Conservation (phyloP, 2,113 vertebrate species). For the Grammomys surdaster region DNA sequence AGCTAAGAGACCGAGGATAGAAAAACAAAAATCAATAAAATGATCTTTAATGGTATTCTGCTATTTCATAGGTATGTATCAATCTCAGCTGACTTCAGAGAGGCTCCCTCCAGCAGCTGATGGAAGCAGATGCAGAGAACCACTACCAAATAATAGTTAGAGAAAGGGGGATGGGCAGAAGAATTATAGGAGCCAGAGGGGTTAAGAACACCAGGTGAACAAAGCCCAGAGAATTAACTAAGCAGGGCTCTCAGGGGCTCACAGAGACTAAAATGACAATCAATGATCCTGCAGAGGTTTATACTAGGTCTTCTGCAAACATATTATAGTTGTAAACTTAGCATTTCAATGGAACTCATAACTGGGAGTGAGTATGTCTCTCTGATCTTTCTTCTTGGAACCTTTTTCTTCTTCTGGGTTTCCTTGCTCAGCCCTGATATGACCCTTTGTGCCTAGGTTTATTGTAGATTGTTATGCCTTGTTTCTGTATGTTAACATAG, state of each 20-base stretch:
- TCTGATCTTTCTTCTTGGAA: not conserved
- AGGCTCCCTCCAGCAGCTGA: not conserved
- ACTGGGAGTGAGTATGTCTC: not conserved
- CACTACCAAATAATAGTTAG: not conserved
- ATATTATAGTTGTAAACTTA: not conserved
- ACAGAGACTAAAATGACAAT: not conserved
- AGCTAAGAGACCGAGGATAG: not conserved
- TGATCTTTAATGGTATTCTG: not conserved
- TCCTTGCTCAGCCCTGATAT: not conserved
- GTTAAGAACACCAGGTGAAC: not conserved
- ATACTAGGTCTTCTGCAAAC: not conserved
- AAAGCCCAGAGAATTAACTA: not conserved
- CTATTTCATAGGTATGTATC: not conserved
- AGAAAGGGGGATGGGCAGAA: not conserved
- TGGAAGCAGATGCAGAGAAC: not conserved
- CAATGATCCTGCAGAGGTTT: not conserved
- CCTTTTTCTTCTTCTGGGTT: not conserved
- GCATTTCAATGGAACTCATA: not conserved
- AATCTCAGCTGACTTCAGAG: not conserved
- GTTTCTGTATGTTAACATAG: too few relatives aligned
- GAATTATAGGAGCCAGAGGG: not conserved
- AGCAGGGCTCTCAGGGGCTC: not conserved
- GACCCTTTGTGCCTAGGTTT: not conserved
- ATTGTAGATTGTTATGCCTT: not conserved
- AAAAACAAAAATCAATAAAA: not conserved